Conservation (phyloP, 2,888 invertebrate species). For the Herminia tarsipennalis region DNA sequence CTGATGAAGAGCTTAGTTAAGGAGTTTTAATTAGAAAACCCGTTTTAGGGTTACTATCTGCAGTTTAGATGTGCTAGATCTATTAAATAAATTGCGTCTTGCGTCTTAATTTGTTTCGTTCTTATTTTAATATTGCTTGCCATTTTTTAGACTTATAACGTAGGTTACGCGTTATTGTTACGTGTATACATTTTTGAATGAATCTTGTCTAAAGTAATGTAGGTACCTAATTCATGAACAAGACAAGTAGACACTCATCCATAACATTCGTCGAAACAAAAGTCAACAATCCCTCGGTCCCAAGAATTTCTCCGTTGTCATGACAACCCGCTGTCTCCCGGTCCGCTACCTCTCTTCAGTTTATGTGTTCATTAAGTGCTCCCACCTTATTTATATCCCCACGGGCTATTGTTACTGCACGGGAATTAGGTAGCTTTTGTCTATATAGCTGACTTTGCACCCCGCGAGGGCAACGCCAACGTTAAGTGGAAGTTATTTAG, state of each 20-base stretch:
- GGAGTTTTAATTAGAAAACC: too few relatives aligned
- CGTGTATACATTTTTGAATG: too few relatives aligned
- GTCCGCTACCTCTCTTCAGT: slow-evolving; percentile 69
- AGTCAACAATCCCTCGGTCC: slow-evolving; percentile 20
- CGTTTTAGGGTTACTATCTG: too few relatives aligned
- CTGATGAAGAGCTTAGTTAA: neutral
- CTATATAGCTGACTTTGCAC: slow-evolving; percentile 72
- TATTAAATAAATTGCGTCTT: too few relatives aligned
- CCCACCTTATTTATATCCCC: slow-evolving; percentile 78
- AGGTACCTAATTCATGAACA: too few relatives aligned
- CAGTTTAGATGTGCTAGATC: too few relatives aligned
- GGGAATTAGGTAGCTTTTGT: slow-evolving; percentile 76
- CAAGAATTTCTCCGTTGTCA: slow-evolving; percentile 51
- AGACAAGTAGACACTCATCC: too few relatives aligned
- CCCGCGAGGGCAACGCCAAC: slow-evolving; percentile 41
- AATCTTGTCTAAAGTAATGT: too few relatives aligned
- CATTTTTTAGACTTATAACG: too few relatives aligned
- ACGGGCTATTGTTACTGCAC: slow-evolving; percentile 70
- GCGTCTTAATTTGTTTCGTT: too few relatives aligned
- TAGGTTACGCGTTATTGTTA: too few relatives aligned
- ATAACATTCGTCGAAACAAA: neutral
- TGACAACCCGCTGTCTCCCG: slow-evolving; percentile 62
- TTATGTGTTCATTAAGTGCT: slow-evolving; percentile 82
- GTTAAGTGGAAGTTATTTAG: slow-evolving; percentile 44
- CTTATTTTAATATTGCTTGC: too few relatives aligned